phyloP scores from a whole-genome alignment of 2,888 invertebrate genomes.

The Thecophora atra region DNA sequence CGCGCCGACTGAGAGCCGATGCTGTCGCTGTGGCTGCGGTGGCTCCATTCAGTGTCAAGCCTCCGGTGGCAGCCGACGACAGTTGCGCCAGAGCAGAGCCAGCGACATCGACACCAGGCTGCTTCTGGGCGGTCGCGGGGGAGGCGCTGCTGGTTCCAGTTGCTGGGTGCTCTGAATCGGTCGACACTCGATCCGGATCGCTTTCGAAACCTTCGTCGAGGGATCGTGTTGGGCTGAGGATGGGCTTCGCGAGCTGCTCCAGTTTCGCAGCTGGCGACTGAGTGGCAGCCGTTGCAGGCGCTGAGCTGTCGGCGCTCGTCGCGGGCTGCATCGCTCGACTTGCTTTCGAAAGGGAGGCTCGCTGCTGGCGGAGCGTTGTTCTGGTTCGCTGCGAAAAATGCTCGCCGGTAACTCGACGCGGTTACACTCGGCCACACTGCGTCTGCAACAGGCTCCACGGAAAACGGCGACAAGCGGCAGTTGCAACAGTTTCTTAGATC shows the following conservation, averaged over 20 bases:
- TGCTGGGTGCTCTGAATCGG: slow-evolving; percentile 66
- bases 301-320: slow-evolving; percentile 38
- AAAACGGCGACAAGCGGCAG: not conserved
- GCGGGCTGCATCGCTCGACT: slow-evolving; percentile 22
- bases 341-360: slow-evolving; percentile 3
- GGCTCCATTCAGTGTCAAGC: slow-evolving; percentile 48
- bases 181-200: slow-evolving; percentile 67
- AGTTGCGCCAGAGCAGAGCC: slow-evolving; percentile 62
- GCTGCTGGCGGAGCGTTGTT: slow-evolving; percentile 1
- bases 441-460: not conserved
- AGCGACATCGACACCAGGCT: slow-evolving; percentile 45
- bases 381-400: not conserved
- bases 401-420: slow-evolving; percentile 24
- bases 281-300: slow-evolving; percentile 41
- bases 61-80: slow-evolving; percentile 63
- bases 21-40: slow-evolving; percentile 48
- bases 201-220: slow-evolving; percentile 67
- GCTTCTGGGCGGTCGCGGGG: slow-evolving; percentile 43
- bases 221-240: slow-evolving; percentile 66
- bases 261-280: slow-evolving; percentile 50
- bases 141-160: slow-evolving; percentile 49
- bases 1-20: slow-evolving; percentile 26
- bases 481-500: not conserved
- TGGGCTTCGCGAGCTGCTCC: slow-evolving; percentile 65
- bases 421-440: slow-evolving; percentile 27